Evolutionary conservation across 2,113 vertebrate species (phyloP).

Genomic region (Eolophus roseicapilla): DNA sequence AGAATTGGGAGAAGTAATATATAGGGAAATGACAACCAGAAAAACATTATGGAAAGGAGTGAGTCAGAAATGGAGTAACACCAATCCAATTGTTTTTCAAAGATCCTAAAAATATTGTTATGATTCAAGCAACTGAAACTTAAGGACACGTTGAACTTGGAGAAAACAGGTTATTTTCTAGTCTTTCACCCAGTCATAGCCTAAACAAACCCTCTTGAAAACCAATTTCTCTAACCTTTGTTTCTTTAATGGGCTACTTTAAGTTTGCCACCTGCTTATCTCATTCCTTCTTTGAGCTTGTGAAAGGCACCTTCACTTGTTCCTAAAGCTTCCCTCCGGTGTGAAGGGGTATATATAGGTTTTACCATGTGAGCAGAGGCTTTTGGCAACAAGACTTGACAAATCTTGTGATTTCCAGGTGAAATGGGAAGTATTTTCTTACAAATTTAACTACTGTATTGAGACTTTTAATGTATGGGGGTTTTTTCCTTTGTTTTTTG

Average conservation of each 20-base stretch:
- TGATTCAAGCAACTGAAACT: neutral
- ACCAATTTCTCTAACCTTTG: neutral
- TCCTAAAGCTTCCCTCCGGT: neutral
- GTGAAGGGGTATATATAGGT: neutral
- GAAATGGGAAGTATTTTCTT: neutral
- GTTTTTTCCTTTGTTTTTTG: neutral
- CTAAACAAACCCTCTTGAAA: neutral
- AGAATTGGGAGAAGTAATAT: neutral
- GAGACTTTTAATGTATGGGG: accelerated
- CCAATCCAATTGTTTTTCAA: neutral
- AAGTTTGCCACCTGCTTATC: neutral
- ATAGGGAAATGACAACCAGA: neutral
- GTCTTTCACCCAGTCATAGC: neutral
- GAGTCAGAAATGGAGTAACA: neutral
- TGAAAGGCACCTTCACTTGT: neutral
- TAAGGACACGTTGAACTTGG: neutral
- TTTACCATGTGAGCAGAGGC: neutral
- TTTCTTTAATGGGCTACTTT: neutral
- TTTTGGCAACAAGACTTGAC: neutral
- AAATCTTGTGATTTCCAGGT: neutral
- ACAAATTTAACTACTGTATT: neutral
- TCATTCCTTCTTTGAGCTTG: neutral
- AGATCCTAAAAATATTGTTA: neutral
- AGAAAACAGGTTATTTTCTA: neutral
- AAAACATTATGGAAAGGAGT: neutral